These are phyloP conservation scores for Shinisaurus crocodilurus DNA, from an alignment of 2,113 vertebrate genomes.

Conservation along the genomic window DNA sequence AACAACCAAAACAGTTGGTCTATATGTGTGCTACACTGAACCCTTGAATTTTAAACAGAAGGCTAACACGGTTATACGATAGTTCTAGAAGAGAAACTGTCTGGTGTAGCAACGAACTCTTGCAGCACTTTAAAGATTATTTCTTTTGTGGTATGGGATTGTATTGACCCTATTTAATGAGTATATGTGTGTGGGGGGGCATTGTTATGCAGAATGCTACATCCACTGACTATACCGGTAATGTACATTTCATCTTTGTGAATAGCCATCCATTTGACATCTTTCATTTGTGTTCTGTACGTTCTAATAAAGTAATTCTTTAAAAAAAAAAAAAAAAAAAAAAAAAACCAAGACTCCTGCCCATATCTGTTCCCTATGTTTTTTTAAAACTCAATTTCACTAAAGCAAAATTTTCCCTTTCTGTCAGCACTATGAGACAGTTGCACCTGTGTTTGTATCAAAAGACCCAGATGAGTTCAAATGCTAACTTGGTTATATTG, in stretches of 20 bases:
- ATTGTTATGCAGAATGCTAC: not conserved
- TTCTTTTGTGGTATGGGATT: not conserved
- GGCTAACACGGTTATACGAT: no score
- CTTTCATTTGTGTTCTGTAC: not conserved
- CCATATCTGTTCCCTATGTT: slow-evolving; percentile 9
- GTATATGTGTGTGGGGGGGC: not conserved
- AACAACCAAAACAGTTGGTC: not conserved
- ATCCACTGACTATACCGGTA: not conserved
- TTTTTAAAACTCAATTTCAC: not conserved
- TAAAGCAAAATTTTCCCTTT: slow-evolving; percentile 23
- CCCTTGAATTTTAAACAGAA: no score
- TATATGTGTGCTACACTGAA: no score
- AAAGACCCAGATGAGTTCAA: slow-evolving; percentile 34
- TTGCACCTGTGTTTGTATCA: slow-evolving; percentile 29
- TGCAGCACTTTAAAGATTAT: not conserved
- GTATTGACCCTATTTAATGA: not conserved
- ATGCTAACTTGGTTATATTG: slow-evolving; percentile 1
- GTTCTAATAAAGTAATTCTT: not conserved
- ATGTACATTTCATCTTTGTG: not conserved
- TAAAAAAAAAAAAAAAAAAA: no score
- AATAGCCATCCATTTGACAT: not conserved
- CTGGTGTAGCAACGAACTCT: not conserved
- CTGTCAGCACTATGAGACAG: slow-evolving; percentile 20
- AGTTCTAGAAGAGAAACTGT: not conserved
- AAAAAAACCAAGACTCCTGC: not conserved